Evolutionary conservation across 2,888 invertebrate genomes (phyloP).

Genomic region (Dasypolia templi): DNA sequence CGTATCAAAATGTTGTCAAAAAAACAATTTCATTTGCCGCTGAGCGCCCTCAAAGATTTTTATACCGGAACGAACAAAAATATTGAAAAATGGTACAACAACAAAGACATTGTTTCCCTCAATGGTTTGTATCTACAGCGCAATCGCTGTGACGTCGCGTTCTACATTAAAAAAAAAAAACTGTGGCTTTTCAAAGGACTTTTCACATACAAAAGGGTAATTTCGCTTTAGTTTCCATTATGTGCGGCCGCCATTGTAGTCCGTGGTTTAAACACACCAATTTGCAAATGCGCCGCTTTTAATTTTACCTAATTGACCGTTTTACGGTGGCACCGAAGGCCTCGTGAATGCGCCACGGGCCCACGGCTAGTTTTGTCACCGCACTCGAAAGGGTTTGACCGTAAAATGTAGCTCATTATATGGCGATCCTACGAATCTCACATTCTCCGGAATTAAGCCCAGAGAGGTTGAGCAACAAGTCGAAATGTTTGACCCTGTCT

Average conservation of each 20-base stretch:
- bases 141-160: conserved; percentile 70
- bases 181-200: conserved; percentile 77
- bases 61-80: conserved; percentile 50
- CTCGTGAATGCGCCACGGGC: conserved; percentile 47
- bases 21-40: conserved; percentile 28
- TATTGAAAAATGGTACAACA: conserved; percentile 60
- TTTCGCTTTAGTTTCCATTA: conserved; percentile 80
- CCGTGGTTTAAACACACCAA: conserved; percentile 73
- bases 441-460: conserved; percentile 53
- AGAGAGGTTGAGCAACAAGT: conserved; percentile 60
- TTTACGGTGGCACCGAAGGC: conserved; percentile 53
- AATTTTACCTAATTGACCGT: conserved; percentile 69
- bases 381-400: conserved; percentile 63
- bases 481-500: conserved; percentile 35
- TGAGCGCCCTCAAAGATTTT: conserved; percentile 28
- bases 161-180: conserved; percentile 59
- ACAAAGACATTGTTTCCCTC: conserved; percentile 73
- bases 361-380: conserved; percentile 55
- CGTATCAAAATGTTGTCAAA: conserved; percentile 6
- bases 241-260: conserved; percentile 73
- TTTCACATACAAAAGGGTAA: conserved; percentile 84
- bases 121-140: conserved; percentile 70
- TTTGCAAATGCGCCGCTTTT: conserved; percentile 73
- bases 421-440: conserved; percentile 48
- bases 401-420: conserved; percentile 56